Evolutionary conservation across 2,797 vertebrate species (phyloP).

Genomic region (Lacerta bilineata): DNA sequence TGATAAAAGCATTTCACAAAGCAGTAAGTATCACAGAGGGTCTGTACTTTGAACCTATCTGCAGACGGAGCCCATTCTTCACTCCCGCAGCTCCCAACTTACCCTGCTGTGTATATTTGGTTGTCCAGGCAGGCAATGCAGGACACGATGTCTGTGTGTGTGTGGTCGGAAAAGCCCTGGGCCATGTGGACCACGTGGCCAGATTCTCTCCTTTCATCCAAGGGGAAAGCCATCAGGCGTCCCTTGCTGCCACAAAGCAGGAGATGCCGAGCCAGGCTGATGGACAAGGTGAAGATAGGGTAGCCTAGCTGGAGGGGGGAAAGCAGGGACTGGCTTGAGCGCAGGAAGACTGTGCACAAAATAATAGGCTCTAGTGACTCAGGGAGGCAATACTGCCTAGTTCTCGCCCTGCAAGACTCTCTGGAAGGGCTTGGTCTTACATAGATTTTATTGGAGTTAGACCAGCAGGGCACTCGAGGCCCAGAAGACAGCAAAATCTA

Average conservation of each 20-base stretch:
- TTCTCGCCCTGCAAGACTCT: not conserved
- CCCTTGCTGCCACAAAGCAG: slow-evolving; percentile 66
- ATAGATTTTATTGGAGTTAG: not conserved
- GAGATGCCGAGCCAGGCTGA: slow-evolving; percentile 58
- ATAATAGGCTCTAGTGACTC: not conserved
- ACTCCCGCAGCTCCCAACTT: slow-evolving; percentile 1
- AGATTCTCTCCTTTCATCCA: slow-evolving; percentile 62
- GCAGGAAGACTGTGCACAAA: not conserved
- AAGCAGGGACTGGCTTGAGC: not conserved
- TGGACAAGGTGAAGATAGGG: slow-evolving; percentile 64
- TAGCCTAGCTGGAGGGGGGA: slow-evolving; percentile 46
- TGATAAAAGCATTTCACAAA: not conserved
- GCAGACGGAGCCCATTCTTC: not conserved
- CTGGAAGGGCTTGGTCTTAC: not conserved
- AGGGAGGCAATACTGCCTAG: not conserved
- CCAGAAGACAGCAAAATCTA: not conserved
- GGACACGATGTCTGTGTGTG: slow-evolving; percentile 67
- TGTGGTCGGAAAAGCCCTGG: slow-evolving; percentile 49
- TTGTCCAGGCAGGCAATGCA: slow-evolving; percentile 61
- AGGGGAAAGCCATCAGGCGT: slow-evolving; percentile 53
- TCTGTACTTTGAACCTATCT: not conserved
- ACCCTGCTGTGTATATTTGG: slow-evolving; percentile 67
- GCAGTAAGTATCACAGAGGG: not conserved
- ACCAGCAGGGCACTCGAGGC: not conserved
- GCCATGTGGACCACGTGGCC: slow-evolving; percentile 55